phyloP scores from a whole-genome alignment of 2,888 invertebrate species.

The Perithous albicinctus region DNA sequence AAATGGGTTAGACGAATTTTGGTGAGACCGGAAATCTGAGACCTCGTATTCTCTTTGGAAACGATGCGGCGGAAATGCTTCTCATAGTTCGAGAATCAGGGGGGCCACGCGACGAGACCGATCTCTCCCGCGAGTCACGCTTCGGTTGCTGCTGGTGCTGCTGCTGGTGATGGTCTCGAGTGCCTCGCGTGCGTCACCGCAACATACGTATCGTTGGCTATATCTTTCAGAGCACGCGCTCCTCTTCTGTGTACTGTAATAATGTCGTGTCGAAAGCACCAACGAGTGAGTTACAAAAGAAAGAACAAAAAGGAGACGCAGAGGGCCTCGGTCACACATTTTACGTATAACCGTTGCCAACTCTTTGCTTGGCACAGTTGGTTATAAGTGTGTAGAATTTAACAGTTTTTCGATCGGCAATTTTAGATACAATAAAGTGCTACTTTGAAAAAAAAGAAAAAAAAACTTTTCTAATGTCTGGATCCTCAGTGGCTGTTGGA shows the following conservation, averaged over 20 bases:
- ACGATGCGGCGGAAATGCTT: constrained; percentile 77
- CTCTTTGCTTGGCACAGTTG: neutral
- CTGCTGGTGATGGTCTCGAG: constrained; percentile 26
- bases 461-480: no score
- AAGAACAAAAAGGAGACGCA: constrained; percentile 15
- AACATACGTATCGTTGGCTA: constrained; percentile 25
- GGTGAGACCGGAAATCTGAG: constrained; percentile 52
- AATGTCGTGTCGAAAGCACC: constrained; percentile 62
- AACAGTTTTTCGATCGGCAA: neutral
- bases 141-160: constrained; percentile 34
- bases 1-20: constrained; percentile 62
- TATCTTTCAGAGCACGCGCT: constrained; percentile 59
- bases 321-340: neutral
- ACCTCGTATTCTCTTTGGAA: constrained; percentile 62
- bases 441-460: no score
- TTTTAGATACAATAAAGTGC: neutral
- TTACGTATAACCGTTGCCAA: neutral
- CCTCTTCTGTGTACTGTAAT: constrained; percentile 51
- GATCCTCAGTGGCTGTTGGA: no score
- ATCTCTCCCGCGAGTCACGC: no score
- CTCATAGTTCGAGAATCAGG: constrained; percentile 72
- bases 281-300: constrained; percentile 55
- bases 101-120: constrained; percentile 49
- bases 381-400: neutral
- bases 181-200: constrained; percentile 57